phyloP scores from a whole-genome alignment of 2,888 invertebrate species.

The Phaedon cochleariae region DNA sequence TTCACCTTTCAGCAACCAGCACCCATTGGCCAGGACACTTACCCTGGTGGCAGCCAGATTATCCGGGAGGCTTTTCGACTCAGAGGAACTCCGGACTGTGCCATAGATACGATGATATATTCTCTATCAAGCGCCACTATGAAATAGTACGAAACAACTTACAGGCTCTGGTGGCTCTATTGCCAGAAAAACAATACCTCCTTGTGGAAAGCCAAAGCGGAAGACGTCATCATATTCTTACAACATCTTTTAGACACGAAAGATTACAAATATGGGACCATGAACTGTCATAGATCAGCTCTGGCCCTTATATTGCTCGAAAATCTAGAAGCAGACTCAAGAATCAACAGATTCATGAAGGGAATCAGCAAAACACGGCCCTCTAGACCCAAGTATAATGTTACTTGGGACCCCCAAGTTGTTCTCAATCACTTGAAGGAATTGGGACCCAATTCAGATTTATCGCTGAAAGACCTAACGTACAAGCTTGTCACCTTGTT shows the following conservation, averaged over 20 bases:
- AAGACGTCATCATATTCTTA: slow-evolving; percentile 19
- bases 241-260: not conserved
- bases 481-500: slow-evolving; percentile 42
- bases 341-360: not conserved
- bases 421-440: not conserved
- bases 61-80: slow-evolving; percentile 20
- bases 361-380: not conserved
- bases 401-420: slow-evolving; percentile 13
- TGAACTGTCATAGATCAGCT: not conserved
- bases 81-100: slow-evolving; percentile 14
- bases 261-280: not conserved
- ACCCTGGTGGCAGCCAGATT: slow-evolving; percentile 31
- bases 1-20: slow-evolving; percentile 28
- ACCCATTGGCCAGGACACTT: slow-evolving; percentile 27
- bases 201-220: not conserved
- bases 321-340: not conserved
- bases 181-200: slow-evolving; percentile 3
- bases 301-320: not conserved
- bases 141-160: slow-evolving; percentile 21
- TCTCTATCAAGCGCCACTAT: slow-evolving; percentile 15
- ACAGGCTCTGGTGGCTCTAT: slow-evolving; percentile 22
- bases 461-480: slow-evolving; percentile 16
- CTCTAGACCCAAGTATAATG: slow-evolving; percentile 9
- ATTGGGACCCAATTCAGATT: not conserved
- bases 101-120: slow-evolving; percentile 13